Conservation (phyloP, 2,888 invertebrate genomes). For the Melitaea athalia region DNA sequence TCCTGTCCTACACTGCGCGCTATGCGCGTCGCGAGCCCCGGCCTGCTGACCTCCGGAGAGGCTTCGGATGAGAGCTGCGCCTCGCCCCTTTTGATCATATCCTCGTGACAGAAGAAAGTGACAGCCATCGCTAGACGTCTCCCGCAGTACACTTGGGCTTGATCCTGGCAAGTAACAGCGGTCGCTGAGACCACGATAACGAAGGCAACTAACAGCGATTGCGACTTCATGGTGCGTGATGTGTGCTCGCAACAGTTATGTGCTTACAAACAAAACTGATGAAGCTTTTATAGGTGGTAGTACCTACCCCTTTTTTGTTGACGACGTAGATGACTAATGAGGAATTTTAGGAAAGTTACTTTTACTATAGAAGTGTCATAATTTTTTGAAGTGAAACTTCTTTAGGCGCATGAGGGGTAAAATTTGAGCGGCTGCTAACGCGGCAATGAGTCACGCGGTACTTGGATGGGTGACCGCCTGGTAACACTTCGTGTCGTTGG, state of each 20-base stretch:
- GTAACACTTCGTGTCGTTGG: too few species aligned
- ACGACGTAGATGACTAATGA: too few species aligned
- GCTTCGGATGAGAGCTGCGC: slow-evolving; percentile 2
- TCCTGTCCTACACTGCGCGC: slow-evolving; percentile 39
- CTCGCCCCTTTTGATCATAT: slow-evolving; percentile 34
- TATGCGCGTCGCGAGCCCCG: slow-evolving; percentile 43
- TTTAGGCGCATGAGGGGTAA: too few species aligned
- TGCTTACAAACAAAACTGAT: neutral
- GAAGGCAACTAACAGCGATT: slow-evolving; percentile 5
- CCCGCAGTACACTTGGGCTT: slow-evolving; percentile 27
- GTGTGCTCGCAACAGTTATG: neutral
- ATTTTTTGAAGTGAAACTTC: too few species aligned
- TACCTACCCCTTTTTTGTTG: too few species aligned
- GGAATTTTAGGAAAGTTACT: too few species aligned
- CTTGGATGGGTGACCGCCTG: too few species aligned
- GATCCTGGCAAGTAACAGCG: neutral
- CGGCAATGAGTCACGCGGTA: too few species aligned
- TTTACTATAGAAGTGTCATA: too few species aligned
- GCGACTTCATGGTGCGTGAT: slow-evolving; percentile 7
- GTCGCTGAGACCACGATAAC: neutral
- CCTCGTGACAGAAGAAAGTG: slow-evolving; percentile 38
- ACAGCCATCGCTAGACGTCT: slow-evolving; percentile 40
- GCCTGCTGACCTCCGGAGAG: slow-evolving; percentile 27
- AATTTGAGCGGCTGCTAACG: too few species aligned
- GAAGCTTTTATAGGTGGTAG: slow-evolving; percentile 4